These are phyloP conservation scores for Gymnocypris eckloni DNA, from an alignment of 2,797 vertebrate species.

Conservation along the genomic window DNA sequence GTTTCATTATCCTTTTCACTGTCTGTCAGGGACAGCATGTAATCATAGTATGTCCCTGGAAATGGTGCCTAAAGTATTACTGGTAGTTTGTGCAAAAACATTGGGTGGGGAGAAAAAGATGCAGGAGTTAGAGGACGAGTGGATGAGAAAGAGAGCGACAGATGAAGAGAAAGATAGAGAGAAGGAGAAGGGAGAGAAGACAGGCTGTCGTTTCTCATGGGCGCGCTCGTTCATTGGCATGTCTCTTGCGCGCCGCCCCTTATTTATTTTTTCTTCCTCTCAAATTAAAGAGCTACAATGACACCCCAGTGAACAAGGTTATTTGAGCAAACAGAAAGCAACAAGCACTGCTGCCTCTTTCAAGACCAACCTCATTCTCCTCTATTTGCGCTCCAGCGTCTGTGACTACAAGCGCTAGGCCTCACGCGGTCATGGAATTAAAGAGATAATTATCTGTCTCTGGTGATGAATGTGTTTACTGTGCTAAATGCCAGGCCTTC, in stretches of 20 bases:
- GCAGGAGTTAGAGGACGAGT: conserved; percentile 12
- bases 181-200: conserved; percentile 25
- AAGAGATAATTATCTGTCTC: conserved; percentile 80
- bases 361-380: conserved; percentile 57
- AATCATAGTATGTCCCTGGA: neutral
- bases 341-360: conserved; percentile 39
- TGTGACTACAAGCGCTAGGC: conserved; percentile 63
- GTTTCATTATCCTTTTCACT: conserved; percentile 20
- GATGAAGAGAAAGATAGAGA: neutral
- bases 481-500: conserved; percentile 75
- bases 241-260: conserved; percentile 3
- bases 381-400: conserved; percentile 62
- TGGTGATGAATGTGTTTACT: conserved; percentile 81
- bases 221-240: conserved; percentile 47
- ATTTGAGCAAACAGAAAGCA: conserved; percentile 55
- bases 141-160: neutral
- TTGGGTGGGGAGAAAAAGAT: neutral
- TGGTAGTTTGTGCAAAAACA: neutral
- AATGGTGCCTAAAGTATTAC: neutral
- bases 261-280: conserved; percentile 28
- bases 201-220: conserved; percentile 34
- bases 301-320: conserved; percentile 50
- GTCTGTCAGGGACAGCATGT: conserved; percentile 1
- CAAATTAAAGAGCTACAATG: conserved; percentile 48
- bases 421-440: conserved; percentile 71